Percentiles rank a stretch among this genome's conserved stretches.
These are phyloP conservation scores for Eilema griseolum DNA, from an alignment of 2,888 invertebrate species.

Conservation along the genomic window DNA sequence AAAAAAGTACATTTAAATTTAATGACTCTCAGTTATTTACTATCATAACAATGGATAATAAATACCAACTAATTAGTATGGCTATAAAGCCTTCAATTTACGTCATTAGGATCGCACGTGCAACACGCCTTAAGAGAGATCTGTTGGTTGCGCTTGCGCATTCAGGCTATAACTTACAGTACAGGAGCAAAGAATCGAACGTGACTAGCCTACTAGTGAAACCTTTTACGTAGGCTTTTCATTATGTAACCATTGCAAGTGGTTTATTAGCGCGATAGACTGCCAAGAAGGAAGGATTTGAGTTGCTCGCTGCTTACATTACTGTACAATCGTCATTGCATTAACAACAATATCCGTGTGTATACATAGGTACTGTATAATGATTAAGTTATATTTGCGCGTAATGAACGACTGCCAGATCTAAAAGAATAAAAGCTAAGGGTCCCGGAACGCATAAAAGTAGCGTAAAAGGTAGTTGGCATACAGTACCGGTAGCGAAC, in stretches of 20 bases:
- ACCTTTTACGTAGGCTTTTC: slow-evolving; percentile 57
- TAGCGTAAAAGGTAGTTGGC: not conserved
- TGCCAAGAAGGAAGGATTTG: slow-evolving; percentile 73
- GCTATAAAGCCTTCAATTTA: slow-evolving; percentile 41
- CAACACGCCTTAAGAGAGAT: slow-evolving; percentile 39
- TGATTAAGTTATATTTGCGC: slow-evolving; percentile 8
- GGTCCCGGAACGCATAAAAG: not conserved
- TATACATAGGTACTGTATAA: slow-evolving; percentile 28
- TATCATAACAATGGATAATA: slow-evolving; percentile 23
- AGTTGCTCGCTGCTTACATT: slow-evolving; percentile 53
- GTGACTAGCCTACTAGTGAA: slow-evolving; percentile 59
- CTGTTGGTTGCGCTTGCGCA: slow-evolving; percentile 31
- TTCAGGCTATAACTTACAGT: slow-evolving; percentile 19
- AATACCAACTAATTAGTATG: slow-evolving; percentile 37
- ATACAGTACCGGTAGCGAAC: not conserved
- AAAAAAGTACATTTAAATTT: not conserved
- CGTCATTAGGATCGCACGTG: slow-evolving; percentile 55
- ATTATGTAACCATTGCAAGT: slow-evolving; percentile 66
- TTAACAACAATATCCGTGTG: slow-evolving; percentile 50
- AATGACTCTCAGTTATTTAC: slow-evolving; percentile 18
- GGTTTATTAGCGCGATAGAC: slow-evolving; percentile 48
- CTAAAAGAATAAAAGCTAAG: not conserved
- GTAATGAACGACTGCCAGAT: not conserved
- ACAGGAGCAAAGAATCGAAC: slow-evolving; percentile 57
- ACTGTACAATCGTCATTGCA: slow-evolving; percentile 40